Conservation (phyloP, 2,113 vertebrate genomes). For the Prinia subflava region DNA sequence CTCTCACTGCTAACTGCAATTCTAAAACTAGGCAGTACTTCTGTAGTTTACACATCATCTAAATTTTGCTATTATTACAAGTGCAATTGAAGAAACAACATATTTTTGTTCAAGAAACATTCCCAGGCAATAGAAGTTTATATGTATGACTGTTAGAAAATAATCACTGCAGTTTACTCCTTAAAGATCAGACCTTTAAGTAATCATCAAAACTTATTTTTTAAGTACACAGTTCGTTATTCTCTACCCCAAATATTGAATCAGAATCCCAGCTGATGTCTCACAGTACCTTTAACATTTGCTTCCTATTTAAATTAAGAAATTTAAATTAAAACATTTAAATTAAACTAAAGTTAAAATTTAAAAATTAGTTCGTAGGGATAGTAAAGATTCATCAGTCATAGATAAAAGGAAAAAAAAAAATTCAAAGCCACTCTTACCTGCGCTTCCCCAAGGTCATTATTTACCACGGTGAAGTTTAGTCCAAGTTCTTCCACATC, state of each 20-base stretch:
- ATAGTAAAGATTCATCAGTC: constrained; percentile 65
- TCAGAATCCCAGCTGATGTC: constrained; percentile 44
- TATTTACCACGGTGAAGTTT: constrained; percentile 98
- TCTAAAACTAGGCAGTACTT: background rate
- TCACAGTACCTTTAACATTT: constrained; percentile 18
- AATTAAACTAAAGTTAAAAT: background rate
- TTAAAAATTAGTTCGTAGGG: constrained; percentile 16
- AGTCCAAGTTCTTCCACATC: constrained; percentile 97
- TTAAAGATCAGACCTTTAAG: background rate
- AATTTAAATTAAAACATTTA: too few species aligned
- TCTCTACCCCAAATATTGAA: background rate
- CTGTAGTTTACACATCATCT: background rate
- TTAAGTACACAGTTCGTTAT: background rate
- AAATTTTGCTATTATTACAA: background rate
- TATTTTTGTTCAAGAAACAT: background rate
- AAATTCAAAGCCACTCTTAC: constrained; percentile 53
- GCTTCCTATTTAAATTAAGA: constrained; percentile 33
- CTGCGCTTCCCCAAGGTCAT: constrained; percentile 96
- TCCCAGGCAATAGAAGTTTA: background rate
- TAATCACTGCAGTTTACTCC: background rate
- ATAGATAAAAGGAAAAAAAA: background rate
- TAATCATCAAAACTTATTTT: background rate
- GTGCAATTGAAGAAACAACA: background rate
- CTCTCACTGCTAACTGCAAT: background rate
- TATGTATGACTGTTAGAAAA: background rate